Conservation (phyloP, 2,797 vertebrate species). For the Todus mexicanus region DNA sequence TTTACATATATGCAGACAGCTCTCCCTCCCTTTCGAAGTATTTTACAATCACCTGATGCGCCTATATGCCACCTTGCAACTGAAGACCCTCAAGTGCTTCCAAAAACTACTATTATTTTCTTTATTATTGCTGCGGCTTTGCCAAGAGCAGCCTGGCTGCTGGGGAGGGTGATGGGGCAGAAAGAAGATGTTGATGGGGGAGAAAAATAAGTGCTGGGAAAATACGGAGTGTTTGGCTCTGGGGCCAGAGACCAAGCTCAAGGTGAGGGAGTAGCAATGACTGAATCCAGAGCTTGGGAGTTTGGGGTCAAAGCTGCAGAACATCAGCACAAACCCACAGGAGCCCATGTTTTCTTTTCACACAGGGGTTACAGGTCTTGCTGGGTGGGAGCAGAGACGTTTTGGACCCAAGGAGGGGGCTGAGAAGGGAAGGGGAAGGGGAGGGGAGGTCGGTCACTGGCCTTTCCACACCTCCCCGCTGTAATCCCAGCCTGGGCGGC, state of each 20-base stretch:
- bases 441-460: not conserved
- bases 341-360: rapidly evolving
- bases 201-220: not conserved
- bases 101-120: no score
- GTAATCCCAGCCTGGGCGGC: not conserved
- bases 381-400: not conserved
- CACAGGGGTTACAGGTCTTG: not conserved
- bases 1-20: no score
- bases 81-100: no score
- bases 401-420: not conserved
- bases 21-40: no score
- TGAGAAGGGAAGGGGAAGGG: not conserved
- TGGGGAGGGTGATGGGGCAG: rapidly evolving
- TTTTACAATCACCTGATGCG: no score
- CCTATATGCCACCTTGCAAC: no score
- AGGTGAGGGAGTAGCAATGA: not conserved
- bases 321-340: not conserved
- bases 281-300: not conserved
- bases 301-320: not conserved
- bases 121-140: not conserved
- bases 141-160: not conserved
- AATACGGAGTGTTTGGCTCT: rapidly evolving
- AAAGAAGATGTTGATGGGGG: not conserved
- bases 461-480: not conserved
- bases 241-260: rapidly evolving